Conservation (phyloP, 2,113 vertebrate genomes). For the Ramphastos sulfuratus region DNA sequence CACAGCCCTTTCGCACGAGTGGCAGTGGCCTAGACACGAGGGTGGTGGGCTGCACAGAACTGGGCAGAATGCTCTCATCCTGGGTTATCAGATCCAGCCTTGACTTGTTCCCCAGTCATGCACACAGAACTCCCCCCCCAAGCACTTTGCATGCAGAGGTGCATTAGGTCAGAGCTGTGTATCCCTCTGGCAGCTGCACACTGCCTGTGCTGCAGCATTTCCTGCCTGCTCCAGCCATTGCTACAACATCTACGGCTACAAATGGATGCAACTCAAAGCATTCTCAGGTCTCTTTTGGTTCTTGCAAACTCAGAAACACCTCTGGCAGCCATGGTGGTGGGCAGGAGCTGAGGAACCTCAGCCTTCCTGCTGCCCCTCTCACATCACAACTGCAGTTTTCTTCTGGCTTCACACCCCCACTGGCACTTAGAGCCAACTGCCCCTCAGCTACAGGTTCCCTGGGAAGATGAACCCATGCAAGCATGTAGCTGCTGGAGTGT, state of each 20-base stretch:
- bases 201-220: not conserved
- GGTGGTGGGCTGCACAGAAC: constrained; percentile 28
- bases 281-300: not conserved
- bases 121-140: not conserved
- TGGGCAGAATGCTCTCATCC: not conserved
- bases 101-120: not conserved
- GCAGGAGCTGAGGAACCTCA: not conserved
- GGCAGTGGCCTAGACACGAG: not conserved
- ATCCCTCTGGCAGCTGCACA: not conserved
- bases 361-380: not conserved
- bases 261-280: not conserved
- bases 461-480: not conserved
- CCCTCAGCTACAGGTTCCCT: not conserved
- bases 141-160: not conserved
- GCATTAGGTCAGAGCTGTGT: not conserved
- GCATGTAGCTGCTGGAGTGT: not conserved
- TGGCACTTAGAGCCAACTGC: not conserved
- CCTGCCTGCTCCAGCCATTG: not conserved
- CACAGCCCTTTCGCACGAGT: not conserved
- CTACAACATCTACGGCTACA: not conserved
- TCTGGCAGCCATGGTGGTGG: not conserved
- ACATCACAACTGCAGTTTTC: not conserved
- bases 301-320: not conserved
- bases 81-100: not conserved
- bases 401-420: not conserved